Evolutionary conservation across 2,888 invertebrate genomes (phyloP), one percentile per base, ranked within the genome.

Genomic region (Thereva nobilitata): DNA sequence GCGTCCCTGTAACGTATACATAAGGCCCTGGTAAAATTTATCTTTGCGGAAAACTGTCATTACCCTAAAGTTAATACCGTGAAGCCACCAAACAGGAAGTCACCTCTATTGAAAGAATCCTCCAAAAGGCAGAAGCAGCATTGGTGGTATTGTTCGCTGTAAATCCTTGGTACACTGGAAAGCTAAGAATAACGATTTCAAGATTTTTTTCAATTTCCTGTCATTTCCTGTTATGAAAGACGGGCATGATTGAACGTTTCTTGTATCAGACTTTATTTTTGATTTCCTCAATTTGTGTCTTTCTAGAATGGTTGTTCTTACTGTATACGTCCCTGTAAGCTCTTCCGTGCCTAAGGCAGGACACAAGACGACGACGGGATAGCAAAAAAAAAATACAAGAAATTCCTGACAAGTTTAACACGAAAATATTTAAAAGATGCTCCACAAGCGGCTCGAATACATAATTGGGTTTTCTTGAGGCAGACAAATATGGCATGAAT

Each of bases 231-330:
- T 61, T 40, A 10, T 49, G 52, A 61, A 67, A 67, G 67, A 67
- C 61, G 23, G 67, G n/a, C 59, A 37, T 61, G 67, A 67, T 67
- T 67, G 67, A 67, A 67, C 59, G 61, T 67, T 61, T 67, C 67
- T 67, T 49, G 61, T 61, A 61, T 52, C 50, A 52, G 52, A 59
- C 54, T 40, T 67, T 61, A 67, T 67, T 61, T 67, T 52, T 40
- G 67, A 67, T 67, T 67, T 67, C 67, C 67, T 59, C 67, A 67
- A 67, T 67, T 59, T 67, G 59, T 61, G 59, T 59, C 61, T 65
- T 61, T 44, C 59, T 47, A 41, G 35, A 61, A 45, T 45, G 61
- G 45, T 67, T 67, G 50, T 66, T 23, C 23, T 23, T 23, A 23
- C 23, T 23, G 23, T 23, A 23, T 23, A 23, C 23, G 23, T 23